These are phyloP conservation scores for Cataglyphis cursor DNA, from an alignment of 2,888 invertebrate species.

Conservation along the genomic window DNA sequence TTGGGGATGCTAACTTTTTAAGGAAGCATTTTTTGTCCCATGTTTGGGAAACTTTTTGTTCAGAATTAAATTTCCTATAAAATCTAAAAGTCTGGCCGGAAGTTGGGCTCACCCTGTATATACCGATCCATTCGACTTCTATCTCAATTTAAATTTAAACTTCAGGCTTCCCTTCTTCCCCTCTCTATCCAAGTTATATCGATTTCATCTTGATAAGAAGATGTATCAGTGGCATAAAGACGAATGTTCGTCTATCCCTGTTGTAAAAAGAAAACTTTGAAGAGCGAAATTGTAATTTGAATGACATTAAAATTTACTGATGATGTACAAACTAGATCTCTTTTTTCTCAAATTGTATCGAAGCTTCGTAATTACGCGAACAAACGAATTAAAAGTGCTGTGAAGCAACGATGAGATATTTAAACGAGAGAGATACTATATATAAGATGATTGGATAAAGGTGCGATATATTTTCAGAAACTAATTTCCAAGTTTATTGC, in stretches of 20 bases:
- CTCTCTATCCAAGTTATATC: constrained; percentile 50
- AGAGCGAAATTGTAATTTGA: constrained; percentile 19
- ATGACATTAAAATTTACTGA: constrained; percentile 23
- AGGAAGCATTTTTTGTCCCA: no score
- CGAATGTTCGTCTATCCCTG: constrained; percentile 18
- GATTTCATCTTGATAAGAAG: constrained; percentile 62
- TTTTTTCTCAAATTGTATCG: constrained; percentile 1
- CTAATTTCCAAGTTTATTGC: not conserved
- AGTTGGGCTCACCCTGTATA: not conserved
- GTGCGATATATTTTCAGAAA: not conserved
- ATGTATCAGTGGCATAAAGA: constrained; percentile 54
- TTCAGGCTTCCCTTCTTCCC: not conserved
- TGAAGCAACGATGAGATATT: constrained; percentile 1
- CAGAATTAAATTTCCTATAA: no score
- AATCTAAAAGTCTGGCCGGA: no score
- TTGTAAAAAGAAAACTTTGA: not conserved
- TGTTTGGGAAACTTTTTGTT: no score
- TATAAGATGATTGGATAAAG: not conserved
- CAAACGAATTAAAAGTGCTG: constrained; percentile 8
- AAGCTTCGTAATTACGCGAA: constrained; percentile 15
- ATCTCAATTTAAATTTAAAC: constrained; percentile 67
- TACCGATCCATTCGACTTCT: constrained; percentile 65
- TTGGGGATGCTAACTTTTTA: no score
- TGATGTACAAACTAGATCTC: constrained; percentile 8
- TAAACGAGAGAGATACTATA: not conserved